These are phyloP conservation scores for Cryptus viduatorius DNA, from an alignment of 2,888 invertebrate species.

Conservation along the genomic window DNA sequence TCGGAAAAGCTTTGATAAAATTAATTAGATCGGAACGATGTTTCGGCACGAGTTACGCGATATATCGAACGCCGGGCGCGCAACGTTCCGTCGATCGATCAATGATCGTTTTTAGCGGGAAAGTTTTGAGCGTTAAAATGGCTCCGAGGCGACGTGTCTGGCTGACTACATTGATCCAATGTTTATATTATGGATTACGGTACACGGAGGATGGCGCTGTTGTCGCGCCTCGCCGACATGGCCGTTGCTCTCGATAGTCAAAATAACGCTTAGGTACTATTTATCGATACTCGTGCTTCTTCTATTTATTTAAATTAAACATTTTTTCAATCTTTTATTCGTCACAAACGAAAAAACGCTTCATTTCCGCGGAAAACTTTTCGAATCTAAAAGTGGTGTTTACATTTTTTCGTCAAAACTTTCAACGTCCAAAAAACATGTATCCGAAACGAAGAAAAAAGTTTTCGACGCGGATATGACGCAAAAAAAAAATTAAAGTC, in stretches of 20 bases:
- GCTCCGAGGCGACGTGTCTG: slow-evolving; percentile 32
- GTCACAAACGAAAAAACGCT: background rate
- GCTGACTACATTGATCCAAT: background rate
- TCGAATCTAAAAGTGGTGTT: background rate
- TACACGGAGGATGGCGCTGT: background rate
- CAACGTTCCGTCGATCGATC: slow-evolving; percentile 6
- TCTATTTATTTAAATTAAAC: slow-evolving; percentile 38
- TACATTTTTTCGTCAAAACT: background rate
- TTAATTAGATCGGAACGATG: background rate
- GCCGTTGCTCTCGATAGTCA: background rate
- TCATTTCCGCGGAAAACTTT: background rate
- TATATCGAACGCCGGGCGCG: slow-evolving; percentile 17
- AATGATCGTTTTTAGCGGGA: slow-evolving; percentile 30
- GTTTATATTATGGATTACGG: background rate
- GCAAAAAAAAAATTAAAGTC: background rate
- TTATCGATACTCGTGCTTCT: slow-evolving; percentile 68
- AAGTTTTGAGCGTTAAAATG: slow-evolving; percentile 56
- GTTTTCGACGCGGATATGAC: background rate
- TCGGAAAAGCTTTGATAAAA: background rate
- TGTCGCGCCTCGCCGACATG: background rate
- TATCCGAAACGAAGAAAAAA: background rate
- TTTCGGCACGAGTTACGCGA: slow-evolving; percentile 22
- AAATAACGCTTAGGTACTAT: slow-evolving; percentile 60
- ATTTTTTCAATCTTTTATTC: background rate
- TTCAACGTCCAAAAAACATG: background rate